Evolutionary conservation across 2,797 vertebrate species (phyloP).

Genomic region (Cryptoblepharus egeriae): DNA sequence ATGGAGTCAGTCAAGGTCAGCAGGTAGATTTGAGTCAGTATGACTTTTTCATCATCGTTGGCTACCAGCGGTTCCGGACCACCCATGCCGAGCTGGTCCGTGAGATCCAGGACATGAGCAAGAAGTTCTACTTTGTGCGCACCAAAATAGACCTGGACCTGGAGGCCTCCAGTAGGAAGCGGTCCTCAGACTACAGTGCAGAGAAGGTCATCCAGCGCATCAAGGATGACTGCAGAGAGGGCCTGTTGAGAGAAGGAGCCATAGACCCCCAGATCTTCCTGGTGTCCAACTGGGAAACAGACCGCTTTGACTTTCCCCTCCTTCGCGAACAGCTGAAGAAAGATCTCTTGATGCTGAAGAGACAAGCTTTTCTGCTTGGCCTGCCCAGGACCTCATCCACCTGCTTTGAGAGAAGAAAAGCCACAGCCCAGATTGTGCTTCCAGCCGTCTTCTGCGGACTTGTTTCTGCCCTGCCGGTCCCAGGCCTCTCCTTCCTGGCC

Average conservation of each 20-base stretch:
- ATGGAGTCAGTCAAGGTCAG: constrained; percentile 38
- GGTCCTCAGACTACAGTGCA: not conserved
- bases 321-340: constrained; percentile 52
- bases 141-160: constrained; percentile 68
- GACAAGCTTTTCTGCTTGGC: constrained; percentile 52
- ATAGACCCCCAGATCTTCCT: constrained; percentile 60
- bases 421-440: too few relatives aligned
- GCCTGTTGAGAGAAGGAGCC: not conserved
- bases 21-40: constrained; percentile 58
- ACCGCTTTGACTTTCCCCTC: constrained; percentile 51
- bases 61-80: constrained; percentile 58
- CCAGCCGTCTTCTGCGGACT: too few relatives aligned
- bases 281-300: constrained; percentile 39
- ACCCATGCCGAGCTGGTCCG: constrained; percentile 57
- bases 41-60: constrained; percentile 74
- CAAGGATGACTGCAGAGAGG: constrained; percentile 42
- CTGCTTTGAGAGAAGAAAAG: too few relatives aligned
- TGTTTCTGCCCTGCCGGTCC: too few relatives aligned
- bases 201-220: constrained; percentile 33
- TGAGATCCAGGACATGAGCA: constrained; percentile 60
- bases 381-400: not conserved
- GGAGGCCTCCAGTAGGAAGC: not conserved
- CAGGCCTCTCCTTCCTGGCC: too few relatives aligned
- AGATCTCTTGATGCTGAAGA: constrained; percentile 56
- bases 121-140: constrained; percentile 59